These are phyloP conservation scores for Pyralis farinalis DNA, from an alignment of 2,888 invertebrate species.

Conservation along the genomic window DNA sequence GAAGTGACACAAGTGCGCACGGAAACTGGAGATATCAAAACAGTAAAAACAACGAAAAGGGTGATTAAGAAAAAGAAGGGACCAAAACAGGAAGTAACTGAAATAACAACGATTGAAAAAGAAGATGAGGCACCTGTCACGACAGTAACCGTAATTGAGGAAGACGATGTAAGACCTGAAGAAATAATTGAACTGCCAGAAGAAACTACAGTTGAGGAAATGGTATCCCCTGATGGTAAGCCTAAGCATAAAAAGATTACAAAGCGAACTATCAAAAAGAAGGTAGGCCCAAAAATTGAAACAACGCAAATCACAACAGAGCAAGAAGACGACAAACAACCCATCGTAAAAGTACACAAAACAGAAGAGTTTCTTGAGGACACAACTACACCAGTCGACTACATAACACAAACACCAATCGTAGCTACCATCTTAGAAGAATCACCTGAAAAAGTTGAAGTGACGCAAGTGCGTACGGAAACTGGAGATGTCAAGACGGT, in stretches of 20 bases:
- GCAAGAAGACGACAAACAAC: slow-evolving; percentile 16
- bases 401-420: slow-evolving; percentile 3
- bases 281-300: slow-evolving; percentile 16
- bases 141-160: slow-evolving; percentile 17
- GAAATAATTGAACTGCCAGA: slow-evolving; percentile 42
- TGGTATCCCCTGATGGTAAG: slow-evolving; percentile 35
- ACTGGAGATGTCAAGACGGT: no score
- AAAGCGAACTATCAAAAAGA: no score
- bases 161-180: slow-evolving; percentile 17
- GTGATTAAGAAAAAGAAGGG: slow-evolving; percentile 35
- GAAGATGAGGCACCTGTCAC: slow-evolving; percentile 22
- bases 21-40: slow-evolving; percentile 24
- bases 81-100: slow-evolving; percentile 23
- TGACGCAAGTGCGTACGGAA: no score
- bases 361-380: slow-evolving; percentile 19
- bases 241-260: slow-evolving; percentile 31
- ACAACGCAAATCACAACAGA: slow-evolving; percentile 19
- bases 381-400: slow-evolving; percentile 14
- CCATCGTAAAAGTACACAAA: slow-evolving; percentile 12
- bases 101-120: slow-evolving; percentile 27
- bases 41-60: slow-evolving; percentile 31
- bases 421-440: background rate
- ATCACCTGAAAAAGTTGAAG: no score
- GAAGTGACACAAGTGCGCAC: no score
- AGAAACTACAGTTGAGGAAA: slow-evolving; percentile 40